phyloP scores from a whole-genome alignment of 2,888 invertebrate genomes.

The Mycalesis mineus region DNA sequence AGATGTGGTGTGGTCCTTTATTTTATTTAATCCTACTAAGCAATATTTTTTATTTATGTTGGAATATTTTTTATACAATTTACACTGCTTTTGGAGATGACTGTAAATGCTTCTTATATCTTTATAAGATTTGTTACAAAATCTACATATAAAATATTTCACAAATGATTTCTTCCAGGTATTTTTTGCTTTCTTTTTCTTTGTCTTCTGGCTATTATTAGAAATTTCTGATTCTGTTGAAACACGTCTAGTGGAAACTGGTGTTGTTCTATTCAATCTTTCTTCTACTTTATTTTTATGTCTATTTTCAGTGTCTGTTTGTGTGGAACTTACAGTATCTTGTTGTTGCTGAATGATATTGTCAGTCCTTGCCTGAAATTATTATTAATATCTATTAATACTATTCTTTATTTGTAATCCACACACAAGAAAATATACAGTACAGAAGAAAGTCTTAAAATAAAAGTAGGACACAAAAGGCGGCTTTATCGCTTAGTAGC shows the following conservation, averaged over 20 bases:
- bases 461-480: too few relatives aligned
- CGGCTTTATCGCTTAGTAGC: too few relatives aligned
- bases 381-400: not conserved
- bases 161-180: constrained; percentile 39
- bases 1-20: constrained; percentile 33
- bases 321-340: constrained; percentile 39
- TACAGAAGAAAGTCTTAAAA: too few relatives aligned
- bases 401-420: too few relatives aligned
- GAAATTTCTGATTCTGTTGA: constrained; percentile 2
- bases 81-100: constrained; percentile 37
- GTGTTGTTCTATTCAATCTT: not conserved
- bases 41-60: constrained; percentile 42
- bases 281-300: not conserved
- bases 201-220: not conserved
- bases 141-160: constrained; percentile 41
- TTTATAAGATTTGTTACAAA: constrained; percentile 37
- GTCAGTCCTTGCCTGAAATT: constrained; percentile 1
- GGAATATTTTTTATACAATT: constrained; percentile 35
- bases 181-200: not conserved
- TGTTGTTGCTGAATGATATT: constrained; percentile 26
- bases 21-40: constrained; percentile 44
- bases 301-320: constrained; percentile 9
- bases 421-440: too few relatives aligned
- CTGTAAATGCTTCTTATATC: constrained; percentile 28
- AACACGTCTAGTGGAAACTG: constrained; percentile 1